Conservation (phyloP, 1,140 invertebrate genomes). For the Fopius arisanus region DNA sequence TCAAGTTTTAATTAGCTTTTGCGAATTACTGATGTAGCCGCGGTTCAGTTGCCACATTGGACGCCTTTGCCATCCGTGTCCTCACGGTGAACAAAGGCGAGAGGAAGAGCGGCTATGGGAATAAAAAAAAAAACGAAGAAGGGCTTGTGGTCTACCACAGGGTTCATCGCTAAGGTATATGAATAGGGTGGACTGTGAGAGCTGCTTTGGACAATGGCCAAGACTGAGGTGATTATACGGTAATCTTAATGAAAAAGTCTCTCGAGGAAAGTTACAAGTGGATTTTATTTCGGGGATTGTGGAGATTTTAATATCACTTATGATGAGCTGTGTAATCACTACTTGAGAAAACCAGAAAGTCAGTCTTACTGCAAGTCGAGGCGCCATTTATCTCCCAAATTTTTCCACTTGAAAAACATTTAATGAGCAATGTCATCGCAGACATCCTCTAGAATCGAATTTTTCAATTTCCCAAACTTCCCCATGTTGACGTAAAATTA, state of each 20-base stretch:
- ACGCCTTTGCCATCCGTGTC: conserved; percentile 23
- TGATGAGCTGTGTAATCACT: too few species aligned
- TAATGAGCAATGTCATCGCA: not conserved
- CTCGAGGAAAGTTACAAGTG: conserved; percentile 5
- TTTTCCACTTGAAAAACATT: not conserved
- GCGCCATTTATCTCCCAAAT: too few species aligned
- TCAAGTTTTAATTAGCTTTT: conserved; percentile 42
- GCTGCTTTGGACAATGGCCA: conserved; percentile 37
- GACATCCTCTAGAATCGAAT: not conserved
- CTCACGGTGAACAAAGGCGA: conserved; percentile 24
- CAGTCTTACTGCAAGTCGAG: not conserved
- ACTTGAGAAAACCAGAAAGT: too few species aligned
- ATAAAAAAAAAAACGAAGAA: not conserved
- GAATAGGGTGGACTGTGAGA: not conserved
- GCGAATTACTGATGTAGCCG: conserved; percentile 40
- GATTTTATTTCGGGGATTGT: conserved; percentile 20
- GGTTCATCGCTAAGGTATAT: not conserved
- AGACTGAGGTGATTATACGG: conserved; percentile 30
- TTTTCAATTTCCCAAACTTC: not conserved
- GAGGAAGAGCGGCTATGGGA: conserved; percentile 5
- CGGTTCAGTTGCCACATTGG: conserved; percentile 28
- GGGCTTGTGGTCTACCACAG: not conserved
- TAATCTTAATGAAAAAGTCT: conserved; percentile 39
- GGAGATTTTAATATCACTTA: conserved; percentile 8
- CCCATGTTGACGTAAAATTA: not conserved